phyloP scores from a whole-genome alignment of 2,797 vertebrate genomes.

The Betta splendens region DNA sequence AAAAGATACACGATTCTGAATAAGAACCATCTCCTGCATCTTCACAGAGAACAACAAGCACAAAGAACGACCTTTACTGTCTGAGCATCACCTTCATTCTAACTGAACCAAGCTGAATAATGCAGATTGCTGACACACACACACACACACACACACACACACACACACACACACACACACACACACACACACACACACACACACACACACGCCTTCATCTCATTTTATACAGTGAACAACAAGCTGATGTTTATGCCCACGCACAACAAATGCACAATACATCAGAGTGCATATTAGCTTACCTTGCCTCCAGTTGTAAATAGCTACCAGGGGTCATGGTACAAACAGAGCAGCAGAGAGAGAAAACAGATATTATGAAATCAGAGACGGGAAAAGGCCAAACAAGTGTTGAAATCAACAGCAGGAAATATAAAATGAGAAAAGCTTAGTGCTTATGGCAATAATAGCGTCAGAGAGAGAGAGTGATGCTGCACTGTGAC shows the following conservation, averaged over 20 bases:
- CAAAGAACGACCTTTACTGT: constrained; percentile 32
- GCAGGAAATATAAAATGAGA: constrained; percentile 11
- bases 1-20: not conserved
- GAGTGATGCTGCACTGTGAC: no score
- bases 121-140: constrained; percentile 46
- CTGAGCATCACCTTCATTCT: constrained; percentile 30
- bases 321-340: constrained; percentile 69
- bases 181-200: no score
- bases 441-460: constrained; percentile 11
- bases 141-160: no score
- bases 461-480: constrained; percentile 21
- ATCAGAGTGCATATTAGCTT: constrained; percentile 46
- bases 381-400: constrained; percentile 17
- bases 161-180: no score
- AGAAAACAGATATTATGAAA: constrained; percentile 47
- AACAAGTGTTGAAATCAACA: not conserved
- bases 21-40: not conserved
- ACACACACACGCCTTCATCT: no score
- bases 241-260: not conserved
- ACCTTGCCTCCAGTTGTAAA: constrained; percentile 81
- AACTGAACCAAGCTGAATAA: constrained; percentile 57
- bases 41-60: constrained; percentile 17
- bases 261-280: not conserved
- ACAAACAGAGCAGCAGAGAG: constrained; percentile 46
- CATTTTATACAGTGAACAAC: constrained; percentile 6